phyloP scores from a whole-genome alignment of 1,140 invertebrate genomes.

The Zaprionus lachaisei region DNA sequence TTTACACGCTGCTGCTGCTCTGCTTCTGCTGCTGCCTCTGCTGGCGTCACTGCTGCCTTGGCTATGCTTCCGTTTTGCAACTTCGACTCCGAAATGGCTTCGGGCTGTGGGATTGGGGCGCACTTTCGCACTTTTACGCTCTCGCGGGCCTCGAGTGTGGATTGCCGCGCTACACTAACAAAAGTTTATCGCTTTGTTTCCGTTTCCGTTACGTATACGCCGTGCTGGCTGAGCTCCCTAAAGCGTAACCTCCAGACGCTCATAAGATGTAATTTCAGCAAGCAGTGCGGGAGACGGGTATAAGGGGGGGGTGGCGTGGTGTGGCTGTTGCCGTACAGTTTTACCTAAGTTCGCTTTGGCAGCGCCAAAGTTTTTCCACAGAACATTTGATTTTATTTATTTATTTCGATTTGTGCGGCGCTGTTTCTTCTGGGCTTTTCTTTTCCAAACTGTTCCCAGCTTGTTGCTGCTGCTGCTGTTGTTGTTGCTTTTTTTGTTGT shows the following conservation, averaged over 20 bases:
- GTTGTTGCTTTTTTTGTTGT: constrained; percentile 3
- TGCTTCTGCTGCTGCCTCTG: constrained; percentile 8
- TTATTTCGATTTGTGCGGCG: constrained; percentile 76
- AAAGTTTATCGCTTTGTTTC: constrained; percentile 81
- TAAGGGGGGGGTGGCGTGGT: neutral
- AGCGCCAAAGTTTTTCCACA: constrained; percentile 61
- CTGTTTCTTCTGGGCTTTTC: constrained; percentile 32
- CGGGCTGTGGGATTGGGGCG: constrained; percentile 35
- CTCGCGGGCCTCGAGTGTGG: constrained; percentile 61
- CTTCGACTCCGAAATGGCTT: constrained; percentile 26
- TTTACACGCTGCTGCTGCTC: constrained; percentile 60
- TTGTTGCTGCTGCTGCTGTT: constrained; percentile 23
- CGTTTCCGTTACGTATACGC: constrained; percentile 71
- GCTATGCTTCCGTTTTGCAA: constrained; percentile 49
- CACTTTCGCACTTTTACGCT: constrained; percentile 76
- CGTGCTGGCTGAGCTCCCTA: constrained; percentile 28
- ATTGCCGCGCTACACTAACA: constrained; percentile 70
- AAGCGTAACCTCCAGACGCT: constrained; percentile 70
- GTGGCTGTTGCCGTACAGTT: constrained; percentile 14
- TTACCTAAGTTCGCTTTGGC: constrained; percentile 43
- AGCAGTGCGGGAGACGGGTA: neutral
- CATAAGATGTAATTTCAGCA: constrained; percentile 79
- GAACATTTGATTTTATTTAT: constrained; percentile 81
- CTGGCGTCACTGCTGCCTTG: constrained; percentile 16
- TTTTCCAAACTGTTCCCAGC: constrained; percentile 14